Evolutionary conservation across 2,797 vertebrate genomes (phyloP).

Genomic region (Pelobates cultripes): DNA sequence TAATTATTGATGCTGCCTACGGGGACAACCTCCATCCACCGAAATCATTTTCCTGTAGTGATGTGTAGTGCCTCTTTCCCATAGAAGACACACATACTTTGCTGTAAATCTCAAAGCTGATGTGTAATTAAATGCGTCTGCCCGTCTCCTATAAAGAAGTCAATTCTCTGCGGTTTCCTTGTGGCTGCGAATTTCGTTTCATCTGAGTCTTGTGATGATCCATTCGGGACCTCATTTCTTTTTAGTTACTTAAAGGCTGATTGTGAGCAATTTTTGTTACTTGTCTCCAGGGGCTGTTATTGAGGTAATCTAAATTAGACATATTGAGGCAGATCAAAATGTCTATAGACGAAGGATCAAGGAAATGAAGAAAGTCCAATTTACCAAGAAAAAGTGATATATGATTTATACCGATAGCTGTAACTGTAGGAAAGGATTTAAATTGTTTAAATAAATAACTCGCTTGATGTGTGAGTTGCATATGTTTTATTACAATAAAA

Average conservation of each 20-base stretch:
- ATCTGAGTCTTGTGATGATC: conserved; percentile 66
- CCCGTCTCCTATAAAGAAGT: conserved; percentile 63
- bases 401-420: background rate
- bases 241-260: conserved; percentile 4
- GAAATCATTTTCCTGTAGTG: background rate
- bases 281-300: background rate
- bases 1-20: conserved; percentile 1
- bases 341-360: background rate
- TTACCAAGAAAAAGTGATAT: background rate
- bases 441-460: background rate
- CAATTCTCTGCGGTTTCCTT: conserved; percentile 64
- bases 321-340: conserved; percentile 6
- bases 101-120: conserved; percentile 6
- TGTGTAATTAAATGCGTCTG: conserved; percentile 34
- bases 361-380: background rate
- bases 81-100: background rate
- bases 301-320: conserved; percentile 9
- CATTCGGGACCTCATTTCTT: background rate
- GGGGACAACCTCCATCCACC: background rate
- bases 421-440: background rate
- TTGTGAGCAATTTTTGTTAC: background rate
- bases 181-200: conserved; percentile 70
- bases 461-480: background rate
- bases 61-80: background rate
- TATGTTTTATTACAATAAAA: too few relatives aligned